Conservation (phyloP, 2,113 vertebrate genomes). For the Mesembrinibis cayennensis region DNA sequence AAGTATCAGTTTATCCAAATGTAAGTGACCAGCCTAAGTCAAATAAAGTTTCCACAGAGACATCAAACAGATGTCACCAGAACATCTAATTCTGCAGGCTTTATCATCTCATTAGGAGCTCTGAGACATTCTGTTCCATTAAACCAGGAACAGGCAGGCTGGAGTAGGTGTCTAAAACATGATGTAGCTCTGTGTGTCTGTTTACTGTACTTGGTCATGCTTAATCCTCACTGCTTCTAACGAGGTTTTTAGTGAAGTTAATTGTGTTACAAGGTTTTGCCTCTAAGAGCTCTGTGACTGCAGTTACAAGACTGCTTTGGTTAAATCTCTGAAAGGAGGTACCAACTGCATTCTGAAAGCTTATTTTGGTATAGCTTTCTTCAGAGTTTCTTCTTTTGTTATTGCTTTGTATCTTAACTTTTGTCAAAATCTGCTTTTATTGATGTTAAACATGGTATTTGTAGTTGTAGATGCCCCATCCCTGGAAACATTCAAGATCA, state of each 20-base stretch:
- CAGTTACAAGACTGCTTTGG: not conserved
- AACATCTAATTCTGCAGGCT: not conserved
- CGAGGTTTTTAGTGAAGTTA: not conserved
- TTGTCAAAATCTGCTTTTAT: not conserved
- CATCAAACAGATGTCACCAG: constrained; percentile 7
- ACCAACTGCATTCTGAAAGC: not conserved
- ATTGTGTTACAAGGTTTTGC: constrained; percentile 22
- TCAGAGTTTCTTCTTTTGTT: not conserved
- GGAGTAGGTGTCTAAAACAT: constrained; percentile 29
- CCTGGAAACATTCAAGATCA: not conserved
- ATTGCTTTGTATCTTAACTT: not conserved
- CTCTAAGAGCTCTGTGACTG: not conserved
- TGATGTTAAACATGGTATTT: not conserved
- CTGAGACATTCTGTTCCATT: constrained; percentile 50
- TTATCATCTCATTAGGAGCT: constrained; percentile 36
- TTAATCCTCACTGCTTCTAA: constrained; percentile 21
- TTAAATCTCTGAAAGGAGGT: not conserved
- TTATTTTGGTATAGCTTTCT: not conserved
- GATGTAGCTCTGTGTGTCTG: not conserved
- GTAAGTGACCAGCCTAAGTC: not conserved
- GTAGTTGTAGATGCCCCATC: not conserved
- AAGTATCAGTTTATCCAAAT: not conserved
- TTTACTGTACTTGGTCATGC: constrained; percentile 13
- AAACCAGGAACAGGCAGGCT: not conserved
- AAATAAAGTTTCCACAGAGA: constrained; percentile 18